phyloP scores from a whole-genome alignment of 2,888 invertebrate species.

The Mimachlamys varia region DNA sequence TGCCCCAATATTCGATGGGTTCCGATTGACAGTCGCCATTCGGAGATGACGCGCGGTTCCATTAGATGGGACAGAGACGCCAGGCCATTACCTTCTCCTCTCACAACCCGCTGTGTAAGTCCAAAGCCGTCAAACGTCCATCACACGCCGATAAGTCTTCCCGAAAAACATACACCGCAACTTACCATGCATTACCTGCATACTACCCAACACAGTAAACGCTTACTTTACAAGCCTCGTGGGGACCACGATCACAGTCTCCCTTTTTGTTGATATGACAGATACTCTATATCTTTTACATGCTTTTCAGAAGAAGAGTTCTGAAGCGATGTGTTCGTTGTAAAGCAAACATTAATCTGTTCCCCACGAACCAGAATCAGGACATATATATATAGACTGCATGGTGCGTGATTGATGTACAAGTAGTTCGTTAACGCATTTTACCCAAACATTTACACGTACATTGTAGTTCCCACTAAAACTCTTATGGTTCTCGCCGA shows the following conservation, averaged over 20 bases:
- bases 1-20: not conserved
- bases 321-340: not conserved
- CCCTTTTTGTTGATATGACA: slow-evolving; percentile 4
- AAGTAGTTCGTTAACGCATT: not conserved
- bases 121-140: not conserved
- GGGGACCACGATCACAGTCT: not conserved
- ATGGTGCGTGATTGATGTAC: not conserved
- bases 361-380: not conserved
- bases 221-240: not conserved
- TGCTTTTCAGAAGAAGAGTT: not conserved
- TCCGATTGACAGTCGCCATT: slow-evolving; percentile 17
- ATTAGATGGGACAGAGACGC: slow-evolving; percentile 1
- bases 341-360: not conserved
- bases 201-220: not conserved
- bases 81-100: not conserved
- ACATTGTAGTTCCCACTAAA: no score
- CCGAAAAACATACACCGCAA: slow-evolving; percentile 7
- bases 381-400: not conserved
- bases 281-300: slow-evolving; percentile 1
- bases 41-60: slow-evolving; percentile 7
- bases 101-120: not conserved
- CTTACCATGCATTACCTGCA: slow-evolving; percentile 31
- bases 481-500: no score
- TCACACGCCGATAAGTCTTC: slow-evolving; percentile 2
- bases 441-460: not conserved